These are phyloP conservation scores for Chelonus insularis DNA, from an alignment of 1,140 invertebrate species.

Conservation along the genomic window DNA sequence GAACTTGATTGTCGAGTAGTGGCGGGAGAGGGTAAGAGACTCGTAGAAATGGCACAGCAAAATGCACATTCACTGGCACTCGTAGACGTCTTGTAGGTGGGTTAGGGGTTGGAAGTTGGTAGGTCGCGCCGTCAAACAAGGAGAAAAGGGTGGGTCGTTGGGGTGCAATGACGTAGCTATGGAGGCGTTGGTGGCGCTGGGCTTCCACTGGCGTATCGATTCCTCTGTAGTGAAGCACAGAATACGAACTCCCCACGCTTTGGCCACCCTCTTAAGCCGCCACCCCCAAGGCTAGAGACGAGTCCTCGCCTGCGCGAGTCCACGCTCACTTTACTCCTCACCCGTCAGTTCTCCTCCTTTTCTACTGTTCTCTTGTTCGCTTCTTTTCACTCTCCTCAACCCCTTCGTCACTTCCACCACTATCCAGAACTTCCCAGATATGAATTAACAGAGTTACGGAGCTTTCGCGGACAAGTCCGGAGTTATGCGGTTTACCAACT, in stretches of 20 bases:
- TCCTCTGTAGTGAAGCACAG: conserved; percentile 40
- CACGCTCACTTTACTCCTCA: conserved; percentile 19
- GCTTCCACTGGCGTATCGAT: conserved; percentile 53
- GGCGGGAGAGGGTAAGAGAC: not conserved
- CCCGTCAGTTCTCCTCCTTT: conserved; percentile 8
- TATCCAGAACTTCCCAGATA: conserved; percentile 48
- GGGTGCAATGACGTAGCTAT: conserved; percentile 49
- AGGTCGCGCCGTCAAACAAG: not conserved
- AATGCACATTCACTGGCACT: conserved; percentile 17
- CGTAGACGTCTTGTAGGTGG: conserved; percentile 10
- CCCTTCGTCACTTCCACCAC: conserved; percentile 12
- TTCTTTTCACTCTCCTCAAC: conserved; percentile 6
- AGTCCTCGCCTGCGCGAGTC: conserved; percentile 24
- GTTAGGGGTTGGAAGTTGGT: not conserved
- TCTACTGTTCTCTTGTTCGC: conserved; percentile 14
- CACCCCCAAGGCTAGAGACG: conserved; percentile 28
- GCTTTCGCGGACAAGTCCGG: conserved; percentile 43
- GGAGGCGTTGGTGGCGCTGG: conserved; percentile 55
- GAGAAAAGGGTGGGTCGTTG: conserved; percentile 38
- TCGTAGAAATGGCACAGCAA: not conserved
- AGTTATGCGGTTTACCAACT: conserved; percentile 55
- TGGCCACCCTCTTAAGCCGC: conserved; percentile 34
- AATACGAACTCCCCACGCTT: conserved; percentile 37
- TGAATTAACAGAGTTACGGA: conserved; percentile 61
- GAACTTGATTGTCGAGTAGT: conserved; percentile 16